Percentiles rank a stretch among this genome's conserved stretches.
These are phyloP conservation scores for Antechinus stuartii DNA, from an alignment of 2,113 vertebrate genomes.

Conservation along the genomic window DNA sequence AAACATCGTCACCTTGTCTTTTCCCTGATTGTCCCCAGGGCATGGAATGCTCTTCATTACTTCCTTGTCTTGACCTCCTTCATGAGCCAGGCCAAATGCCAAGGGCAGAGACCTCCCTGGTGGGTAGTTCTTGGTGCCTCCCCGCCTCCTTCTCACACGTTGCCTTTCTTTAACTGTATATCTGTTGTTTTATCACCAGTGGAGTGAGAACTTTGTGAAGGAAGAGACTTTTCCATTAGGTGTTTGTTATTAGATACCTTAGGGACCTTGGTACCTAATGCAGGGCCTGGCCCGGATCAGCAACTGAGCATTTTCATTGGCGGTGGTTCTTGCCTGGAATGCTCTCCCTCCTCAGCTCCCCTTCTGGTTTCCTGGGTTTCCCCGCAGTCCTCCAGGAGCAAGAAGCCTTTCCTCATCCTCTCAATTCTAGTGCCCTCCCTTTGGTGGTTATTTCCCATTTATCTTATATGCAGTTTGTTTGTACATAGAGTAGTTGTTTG, in stretches of 20 bases:
- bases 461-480: not conserved
- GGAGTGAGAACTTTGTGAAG: not conserved
- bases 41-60: not conserved
- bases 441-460: not conserved
- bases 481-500: not conserved
- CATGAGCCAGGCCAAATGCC: not conserved
- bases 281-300: not conserved
- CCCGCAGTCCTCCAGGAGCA: not conserved
- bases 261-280: not conserved
- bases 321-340: not conserved
- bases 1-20: not conserved
- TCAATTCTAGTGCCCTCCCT: not conserved
- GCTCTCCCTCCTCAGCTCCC: not conserved
- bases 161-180: not conserved
- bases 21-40: not conserved
- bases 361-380: not conserved
- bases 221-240: not conserved
- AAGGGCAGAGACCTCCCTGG: not conserved
- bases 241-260: not conserved
- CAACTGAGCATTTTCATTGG: not conserved
- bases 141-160: not conserved
- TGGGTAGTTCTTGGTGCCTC: not conserved
- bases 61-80: not conserved
- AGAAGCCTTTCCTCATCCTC: not conserved
- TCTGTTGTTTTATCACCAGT: not conserved